Base-by-base conservation (phyloP, 2,797 vertebrate genomes). In the Scolopax bukidnonensis region DNA sequence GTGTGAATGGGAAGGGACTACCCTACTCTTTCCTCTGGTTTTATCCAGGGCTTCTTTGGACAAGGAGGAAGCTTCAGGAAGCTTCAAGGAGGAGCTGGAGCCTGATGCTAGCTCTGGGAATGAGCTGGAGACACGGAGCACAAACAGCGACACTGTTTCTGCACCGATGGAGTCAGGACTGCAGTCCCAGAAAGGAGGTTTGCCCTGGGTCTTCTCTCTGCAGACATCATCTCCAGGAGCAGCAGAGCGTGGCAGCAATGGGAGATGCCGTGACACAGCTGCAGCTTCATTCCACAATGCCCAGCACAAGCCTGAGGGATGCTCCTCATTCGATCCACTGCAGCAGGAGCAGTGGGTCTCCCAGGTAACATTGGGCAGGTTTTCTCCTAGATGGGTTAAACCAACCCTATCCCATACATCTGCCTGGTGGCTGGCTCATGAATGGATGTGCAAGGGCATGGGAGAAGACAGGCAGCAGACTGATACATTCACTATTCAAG, bases 191-290 rank as follows among this genome's bases (percentile, higher is more conserved):
- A 27, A 28, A 30, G 73, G 40, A 43, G 10, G 43, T 40, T 56
- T 64, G 19, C 43, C 45, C n/a, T 59, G 43, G 28, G 15, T 12
- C 6, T 56, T 6, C 1, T 38, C 16, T 28, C 21, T 41, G 47
- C 53, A 61, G 27, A 30, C 36, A 32, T 45, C 24, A 32, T 12
- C 30, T 57, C 74, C 36, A 30, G 47, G 21, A 50, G 51, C 45
- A 69, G 56, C 61, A 18, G 54, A 30, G 12, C 1, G 2, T 25
- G 43, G 51, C 38, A 20, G 65, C 19, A 32, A 11, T 3, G 4
- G 41, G 24, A 54, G 6, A 2, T 30, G 18, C 33, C 1, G 0
- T 9, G 12, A 53, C 2, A 4, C 4, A 28, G 50, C 54, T 61
- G 23, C 60, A 56, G 59, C 33, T 48, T 21, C 43, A 24, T 38